These are phyloP conservation scores for Leucoraja ocellata DNA, from an alignment of 2,797 vertebrate species.

Conservation along the genomic window DNA sequence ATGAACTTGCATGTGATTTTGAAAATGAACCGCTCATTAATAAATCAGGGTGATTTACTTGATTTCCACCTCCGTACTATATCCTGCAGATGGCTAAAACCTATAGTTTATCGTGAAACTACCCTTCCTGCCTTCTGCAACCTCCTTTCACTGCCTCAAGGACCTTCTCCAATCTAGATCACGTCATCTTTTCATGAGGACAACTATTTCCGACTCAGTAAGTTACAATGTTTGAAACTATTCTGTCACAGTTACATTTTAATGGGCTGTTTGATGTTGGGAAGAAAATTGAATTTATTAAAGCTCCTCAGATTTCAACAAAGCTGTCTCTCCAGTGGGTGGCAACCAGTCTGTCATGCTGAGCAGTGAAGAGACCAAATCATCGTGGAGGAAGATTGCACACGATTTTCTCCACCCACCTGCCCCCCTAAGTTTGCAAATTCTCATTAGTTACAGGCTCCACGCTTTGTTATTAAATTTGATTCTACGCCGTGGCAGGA, in stretches of 20 bases:
- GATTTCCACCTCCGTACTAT: neutral
- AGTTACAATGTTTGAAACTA: neutral
- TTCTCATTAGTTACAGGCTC: neutral
- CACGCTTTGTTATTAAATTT: neutral
- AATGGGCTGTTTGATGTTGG: constrained; percentile 11
- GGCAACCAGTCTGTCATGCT: neutral
- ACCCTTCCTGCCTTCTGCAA: neutral
- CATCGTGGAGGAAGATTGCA: neutral
- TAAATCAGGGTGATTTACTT: neutral
- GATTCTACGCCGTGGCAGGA: no score
- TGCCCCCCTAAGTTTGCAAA: neutral
- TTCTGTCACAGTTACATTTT: neutral
- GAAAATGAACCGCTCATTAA: constrained; percentile 9
- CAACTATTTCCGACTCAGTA: neutral
- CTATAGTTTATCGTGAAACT: neutral
- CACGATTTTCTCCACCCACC: neutral
- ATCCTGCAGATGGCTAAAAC: neutral
- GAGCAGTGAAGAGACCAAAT: neutral
- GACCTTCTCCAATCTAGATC: neutral
- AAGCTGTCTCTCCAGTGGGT: neutral
- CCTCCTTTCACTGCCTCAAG: neutral
- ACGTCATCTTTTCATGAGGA: neutral
- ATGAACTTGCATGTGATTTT: neutral
- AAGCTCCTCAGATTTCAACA: neutral
- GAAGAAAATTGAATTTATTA: neutral